Conservation (phyloP, 2,888 invertebrate genomes). For the Xylocampa areola region DNA sequence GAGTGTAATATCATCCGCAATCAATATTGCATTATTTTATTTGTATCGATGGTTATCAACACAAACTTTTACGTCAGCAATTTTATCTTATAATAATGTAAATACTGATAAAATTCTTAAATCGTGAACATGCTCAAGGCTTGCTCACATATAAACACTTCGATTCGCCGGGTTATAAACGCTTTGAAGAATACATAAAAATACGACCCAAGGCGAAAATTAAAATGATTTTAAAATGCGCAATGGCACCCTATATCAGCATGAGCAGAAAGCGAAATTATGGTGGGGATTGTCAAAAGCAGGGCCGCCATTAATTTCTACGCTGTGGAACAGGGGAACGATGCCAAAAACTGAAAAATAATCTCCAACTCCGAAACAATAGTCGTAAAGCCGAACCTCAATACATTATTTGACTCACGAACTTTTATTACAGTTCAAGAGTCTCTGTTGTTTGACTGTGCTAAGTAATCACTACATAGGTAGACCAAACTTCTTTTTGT, state of each 20-base stretch:
- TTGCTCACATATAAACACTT: background rate
- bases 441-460: slow-evolving; percentile 32
- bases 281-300: slow-evolving; percentile 70
- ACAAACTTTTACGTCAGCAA: too few relatives aligned
- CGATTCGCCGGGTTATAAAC: slow-evolving; percentile 1
- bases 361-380: slow-evolving; percentile 64
- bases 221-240: slow-evolving; percentile 39
- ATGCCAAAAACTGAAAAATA: slow-evolving; percentile 74
- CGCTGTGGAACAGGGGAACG: slow-evolving; percentile 41
- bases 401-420: slow-evolving; percentile 58
- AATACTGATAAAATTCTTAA: too few relatives aligned
- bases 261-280: slow-evolving; percentile 57
- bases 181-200: slow-evolving; percentile 7
- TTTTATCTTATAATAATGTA: too few relatives aligned
- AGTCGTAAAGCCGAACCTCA: slow-evolving; percentile 58
- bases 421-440: slow-evolving; percentile 46
- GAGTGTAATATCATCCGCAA: too few relatives aligned
- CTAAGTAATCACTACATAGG: slow-evolving; percentile 48
- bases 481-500: slow-evolving; percentile 32
- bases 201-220: slow-evolving; percentile 16
- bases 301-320: slow-evolving; percentile 67
- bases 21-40: too few relatives aligned
- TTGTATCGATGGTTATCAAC: too few relatives aligned
- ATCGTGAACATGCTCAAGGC: too few relatives aligned
- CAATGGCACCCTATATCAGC: slow-evolving; percentile 42